Percentiles rank a stretch among this genome's conserved stretches.
phyloP scores from a whole-genome alignment of 2,888 invertebrate species.

The Tenthredo distinguenda region DNA sequence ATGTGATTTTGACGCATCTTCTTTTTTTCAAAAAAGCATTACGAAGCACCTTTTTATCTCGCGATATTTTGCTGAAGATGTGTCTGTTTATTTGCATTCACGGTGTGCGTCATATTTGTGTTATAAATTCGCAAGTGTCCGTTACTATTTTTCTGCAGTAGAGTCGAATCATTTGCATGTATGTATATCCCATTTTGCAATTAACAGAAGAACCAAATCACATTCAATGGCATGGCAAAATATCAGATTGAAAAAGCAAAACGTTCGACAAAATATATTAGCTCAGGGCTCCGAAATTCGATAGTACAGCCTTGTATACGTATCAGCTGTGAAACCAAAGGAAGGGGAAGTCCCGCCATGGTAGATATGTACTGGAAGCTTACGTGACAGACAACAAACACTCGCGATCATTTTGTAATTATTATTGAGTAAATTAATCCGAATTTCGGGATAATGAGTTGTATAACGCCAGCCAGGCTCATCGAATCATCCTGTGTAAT shows the following conservation, averaged over 20 bases:
- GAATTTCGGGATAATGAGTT: constrained; percentile 50
- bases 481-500: constrained; percentile 61
- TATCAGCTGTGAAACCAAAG: not conserved
- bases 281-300: not conserved
- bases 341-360: constrained; percentile 10
- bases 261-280: not conserved
- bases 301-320: not conserved
- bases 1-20: not conserved
- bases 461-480: constrained; percentile 57
- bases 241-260: not conserved
- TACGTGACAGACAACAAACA: not conserved
- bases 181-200: not conserved
- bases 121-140: not conserved
- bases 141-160: not conserved
- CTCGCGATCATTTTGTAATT: not conserved
- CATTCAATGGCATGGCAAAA: not conserved
- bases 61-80: not conserved
- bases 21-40: not conserved
- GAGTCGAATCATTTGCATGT: not conserved
- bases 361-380: not conserved
- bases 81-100: not conserved
- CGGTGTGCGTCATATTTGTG: not conserved
- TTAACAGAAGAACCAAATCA: not conserved
- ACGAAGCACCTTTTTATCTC: not conserved
- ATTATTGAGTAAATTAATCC: not conserved